A percentile compares a stretch with the other conserved stretches of the same genome.
These are phyloP conservation scores for Bothrops jararaca DNA, from an alignment of 2,113 vertebrate species.

Conservation along the genomic window DNA sequence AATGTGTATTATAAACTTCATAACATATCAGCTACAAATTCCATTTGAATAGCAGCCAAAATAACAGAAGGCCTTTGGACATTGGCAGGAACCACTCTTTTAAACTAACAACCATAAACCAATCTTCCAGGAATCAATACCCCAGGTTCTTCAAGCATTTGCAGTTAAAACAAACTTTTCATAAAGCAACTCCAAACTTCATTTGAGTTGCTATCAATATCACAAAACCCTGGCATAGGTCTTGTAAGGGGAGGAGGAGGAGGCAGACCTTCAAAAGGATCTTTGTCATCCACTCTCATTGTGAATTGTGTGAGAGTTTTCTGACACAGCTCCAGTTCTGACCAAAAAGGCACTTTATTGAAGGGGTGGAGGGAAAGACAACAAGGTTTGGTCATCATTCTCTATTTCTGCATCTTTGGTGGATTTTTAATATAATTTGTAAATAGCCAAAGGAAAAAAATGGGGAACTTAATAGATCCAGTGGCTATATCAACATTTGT, in stretches of 20 bases:
- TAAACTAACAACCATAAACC: slow-evolving; percentile 11
- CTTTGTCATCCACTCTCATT: not conserved
- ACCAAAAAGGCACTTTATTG: not conserved
- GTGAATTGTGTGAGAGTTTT: not conserved
- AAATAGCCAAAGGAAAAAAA: not conserved
- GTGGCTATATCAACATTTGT: not conserved
- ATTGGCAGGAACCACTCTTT: not conserved
- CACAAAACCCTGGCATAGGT: not conserved
- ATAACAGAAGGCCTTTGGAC: not conserved
- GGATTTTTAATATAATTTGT: not conserved
- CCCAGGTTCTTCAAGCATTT: not conserved
- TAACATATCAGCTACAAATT: not conserved
- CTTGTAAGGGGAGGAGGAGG: not conserved
- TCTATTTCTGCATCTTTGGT: not conserved
- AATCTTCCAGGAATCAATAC: not conserved
- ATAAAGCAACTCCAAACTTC: not conserved
- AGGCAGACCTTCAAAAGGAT: not conserved
- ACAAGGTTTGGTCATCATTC: not conserved
- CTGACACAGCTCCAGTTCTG: not conserved
- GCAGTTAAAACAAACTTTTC: slow-evolving; percentile 16
- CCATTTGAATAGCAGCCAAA: not conserved
- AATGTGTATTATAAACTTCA: not conserved
- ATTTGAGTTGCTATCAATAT: slow-evolving; percentile 20
- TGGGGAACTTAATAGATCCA: not conserved
- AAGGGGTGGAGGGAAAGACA: not conserved